A percentile compares a stretch with the other conserved stretches of the same genome.
Evolutionary conservation across 2,113 vertebrate species (phyloP).

Genomic region (Thymallus thymallus): DNA sequence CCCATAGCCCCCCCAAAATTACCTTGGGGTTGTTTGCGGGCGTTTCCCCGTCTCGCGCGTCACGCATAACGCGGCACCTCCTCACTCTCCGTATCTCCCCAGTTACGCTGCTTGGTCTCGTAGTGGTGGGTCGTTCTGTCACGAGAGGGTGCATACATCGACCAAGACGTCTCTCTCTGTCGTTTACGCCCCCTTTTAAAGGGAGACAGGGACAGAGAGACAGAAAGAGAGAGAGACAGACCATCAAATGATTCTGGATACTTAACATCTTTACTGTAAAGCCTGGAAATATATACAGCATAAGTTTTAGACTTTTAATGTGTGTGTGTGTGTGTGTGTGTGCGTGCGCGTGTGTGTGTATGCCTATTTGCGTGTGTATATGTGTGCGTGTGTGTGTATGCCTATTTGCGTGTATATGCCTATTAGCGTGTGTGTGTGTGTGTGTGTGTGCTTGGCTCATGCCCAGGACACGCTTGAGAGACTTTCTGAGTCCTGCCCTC

Average conservation of each 20-base stretch:
- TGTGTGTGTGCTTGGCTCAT: not conserved
- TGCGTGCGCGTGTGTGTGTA: not conserved
- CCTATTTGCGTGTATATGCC: not conserved
- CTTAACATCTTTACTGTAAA: not conserved
- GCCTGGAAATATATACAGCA: not conserved
- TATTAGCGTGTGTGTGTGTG: not conserved
- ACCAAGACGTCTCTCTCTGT: too few relatives aligned
- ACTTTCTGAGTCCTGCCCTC: constrained; percentile 8
- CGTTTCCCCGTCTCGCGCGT: too few relatives aligned
- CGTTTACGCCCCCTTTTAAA: constrained; percentile 29
- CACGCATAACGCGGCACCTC: too few relatives aligned
- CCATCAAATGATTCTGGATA: not conserved
- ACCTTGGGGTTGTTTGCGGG: too few relatives aligned
- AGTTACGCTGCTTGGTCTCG: too few relatives aligned
- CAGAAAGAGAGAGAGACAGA: too few relatives aligned
- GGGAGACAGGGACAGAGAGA: not conserved
- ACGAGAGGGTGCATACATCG: too few relatives aligned
- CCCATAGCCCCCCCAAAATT: too few relatives aligned
- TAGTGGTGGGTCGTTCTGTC: too few relatives aligned
- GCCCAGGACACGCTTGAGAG: constrained; percentile 15
- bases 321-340: not conserved
- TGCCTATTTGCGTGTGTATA: too few relatives aligned
- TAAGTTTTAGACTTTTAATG: not conserved
- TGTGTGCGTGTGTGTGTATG: constrained; percentile 11
- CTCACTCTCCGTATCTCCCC: too few relatives aligned